phyloP scores from a whole-genome alignment of 1,140 invertebrate genomes.

The Chrysopa pallens region DNA sequence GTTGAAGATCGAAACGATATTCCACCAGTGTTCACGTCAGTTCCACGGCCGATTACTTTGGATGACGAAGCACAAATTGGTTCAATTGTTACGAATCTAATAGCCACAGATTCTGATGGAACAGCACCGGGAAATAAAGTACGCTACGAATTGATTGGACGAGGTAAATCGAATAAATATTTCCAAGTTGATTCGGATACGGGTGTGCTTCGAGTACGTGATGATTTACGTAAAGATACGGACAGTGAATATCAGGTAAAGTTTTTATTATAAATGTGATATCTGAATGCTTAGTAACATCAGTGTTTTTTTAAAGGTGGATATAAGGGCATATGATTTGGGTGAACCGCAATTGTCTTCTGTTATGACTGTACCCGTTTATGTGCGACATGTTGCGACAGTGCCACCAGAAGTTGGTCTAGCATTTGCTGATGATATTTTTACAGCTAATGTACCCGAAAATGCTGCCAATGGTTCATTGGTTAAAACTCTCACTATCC shows the following conservation, averaged over 20 bases:
- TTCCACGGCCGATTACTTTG: slow-evolving; percentile 60
- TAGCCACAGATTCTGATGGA: slow-evolving; percentile 65
- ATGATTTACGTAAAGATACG: slow-evolving; percentile 66
- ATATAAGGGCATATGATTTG: slow-evolving; percentile 72
- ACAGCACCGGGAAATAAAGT: slow-evolving; percentile 64
- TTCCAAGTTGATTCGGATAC: slow-evolving; percentile 75
- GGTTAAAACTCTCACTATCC: slow-evolving; percentile 51
- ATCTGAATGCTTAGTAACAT: background rate
- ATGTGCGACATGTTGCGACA: slow-evolving; percentile 57
- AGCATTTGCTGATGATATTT: slow-evolving; percentile 65
- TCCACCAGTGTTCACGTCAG: slow-evolving; percentile 65
- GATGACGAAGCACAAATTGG: slow-evolving; percentile 70
- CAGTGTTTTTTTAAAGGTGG: slow-evolving; percentile 33
- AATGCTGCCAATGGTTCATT: slow-evolving; percentile 47
- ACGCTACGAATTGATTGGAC: slow-evolving; percentile 62
- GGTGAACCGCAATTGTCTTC: slow-evolving; percentile 68
- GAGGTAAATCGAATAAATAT: slow-evolving; percentile 60
- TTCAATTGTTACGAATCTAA: slow-evolving; percentile 53
- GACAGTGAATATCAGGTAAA: slow-evolving; percentile 65
- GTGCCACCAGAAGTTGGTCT: slow-evolving; percentile 47
- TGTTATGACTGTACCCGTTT: slow-evolving; percentile 59
- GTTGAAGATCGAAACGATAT: slow-evolving; percentile 74
- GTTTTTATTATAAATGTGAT: slow-evolving; percentile 1
- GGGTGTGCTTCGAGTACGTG: slow-evolving; percentile 55
- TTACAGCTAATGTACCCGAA: slow-evolving; percentile 63